Evolutionary conservation across 1,140 invertebrate genomes (phyloP).

Genomic region (Luehdorfia chinensis): DNA sequence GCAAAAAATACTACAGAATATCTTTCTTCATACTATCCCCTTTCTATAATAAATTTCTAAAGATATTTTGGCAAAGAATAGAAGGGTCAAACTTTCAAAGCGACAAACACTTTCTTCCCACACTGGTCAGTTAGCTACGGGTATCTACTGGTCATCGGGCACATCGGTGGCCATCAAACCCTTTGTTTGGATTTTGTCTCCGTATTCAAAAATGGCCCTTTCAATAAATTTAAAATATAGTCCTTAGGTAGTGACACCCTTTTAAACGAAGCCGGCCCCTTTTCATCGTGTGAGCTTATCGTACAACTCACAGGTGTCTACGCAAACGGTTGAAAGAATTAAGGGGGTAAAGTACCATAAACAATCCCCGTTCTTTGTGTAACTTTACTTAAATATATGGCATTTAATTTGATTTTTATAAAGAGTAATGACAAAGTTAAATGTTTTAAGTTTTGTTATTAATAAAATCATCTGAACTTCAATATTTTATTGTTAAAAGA

Average conservation of each 20-base stretch:
- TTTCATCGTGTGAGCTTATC: constrained; percentile 34
- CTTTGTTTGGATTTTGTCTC: constrained; percentile 59
- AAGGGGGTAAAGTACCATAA: constrained; percentile 14
- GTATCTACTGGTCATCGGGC: constrained; percentile 63
- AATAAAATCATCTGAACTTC: too few species aligned
- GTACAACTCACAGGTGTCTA: constrained; percentile 36
- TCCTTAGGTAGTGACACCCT: constrained; percentile 49
- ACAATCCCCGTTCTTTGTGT: constrained; percentile 10
- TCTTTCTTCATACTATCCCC: constrained; percentile 45
- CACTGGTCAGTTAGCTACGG: constrained; percentile 41
- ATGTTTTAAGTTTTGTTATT: too few species aligned
- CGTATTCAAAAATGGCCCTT: constrained; percentile 56
- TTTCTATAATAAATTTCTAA: constrained; percentile 44
- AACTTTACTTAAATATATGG: constrained; percentile 9
- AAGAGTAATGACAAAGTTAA: too few species aligned
- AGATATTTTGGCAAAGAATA: constrained; percentile 50
- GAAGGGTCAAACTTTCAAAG: constrained; percentile 58
- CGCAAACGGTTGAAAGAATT: constrained; percentile 19
- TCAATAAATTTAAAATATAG: constrained; percentile 50
- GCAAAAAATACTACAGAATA: constrained; percentile 57
- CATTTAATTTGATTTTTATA: too few species aligned
- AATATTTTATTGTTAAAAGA: too few species aligned
- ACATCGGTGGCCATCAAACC: constrained; percentile 65
- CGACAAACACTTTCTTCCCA: constrained; percentile 47
- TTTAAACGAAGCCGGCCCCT: constrained; percentile 50